phyloP scores from a whole-genome alignment of 2,113 vertebrate genomes.

The Sterrhoptilus dennistouni region DNA sequence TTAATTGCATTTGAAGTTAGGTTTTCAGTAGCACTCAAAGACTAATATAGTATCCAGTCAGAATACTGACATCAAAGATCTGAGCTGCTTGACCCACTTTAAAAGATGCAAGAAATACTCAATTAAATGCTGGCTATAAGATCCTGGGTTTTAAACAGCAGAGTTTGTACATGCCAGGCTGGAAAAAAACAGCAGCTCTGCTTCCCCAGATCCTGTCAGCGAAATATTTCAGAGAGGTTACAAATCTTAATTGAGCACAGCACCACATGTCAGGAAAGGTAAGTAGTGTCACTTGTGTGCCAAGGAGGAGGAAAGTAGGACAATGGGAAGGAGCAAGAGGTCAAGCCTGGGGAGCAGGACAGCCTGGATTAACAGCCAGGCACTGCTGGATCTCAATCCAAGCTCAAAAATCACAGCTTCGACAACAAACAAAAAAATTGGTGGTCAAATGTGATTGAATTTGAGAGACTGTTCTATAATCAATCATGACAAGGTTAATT shows the following conservation, averaged over 20 bases:
- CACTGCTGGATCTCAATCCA: neutral
- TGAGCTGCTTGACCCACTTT: neutral
- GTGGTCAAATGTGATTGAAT: neutral
- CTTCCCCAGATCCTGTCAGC: neutral
- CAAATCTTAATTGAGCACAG: neutral
- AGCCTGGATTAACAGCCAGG: conserved; percentile 18
- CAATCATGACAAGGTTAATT: conserved; percentile 22
- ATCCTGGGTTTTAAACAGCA: neutral
- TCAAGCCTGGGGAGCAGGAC: neutral
- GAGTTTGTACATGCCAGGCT: neutral
- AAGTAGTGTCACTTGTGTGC: neutral
- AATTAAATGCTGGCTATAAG: neutral
- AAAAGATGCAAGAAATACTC: neutral
- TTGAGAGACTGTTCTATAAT: neutral
- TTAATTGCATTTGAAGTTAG: neutral
- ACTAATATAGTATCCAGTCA: neutral
- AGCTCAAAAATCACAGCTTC: neutral
- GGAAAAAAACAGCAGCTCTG: neutral
- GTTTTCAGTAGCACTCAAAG: neutral
- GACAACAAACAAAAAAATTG: conserved; percentile 1
- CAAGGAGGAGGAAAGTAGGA: neutral
- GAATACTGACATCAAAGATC: neutral
- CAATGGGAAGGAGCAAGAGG: conserved; percentile 30
- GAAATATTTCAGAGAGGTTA: neutral
- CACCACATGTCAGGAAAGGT: neutral